Evolutionary conservation across 2,888 invertebrate species (phyloP), one percentile per base, ranked within the genome.

Genomic region (Nebria brevicollis): DNA sequence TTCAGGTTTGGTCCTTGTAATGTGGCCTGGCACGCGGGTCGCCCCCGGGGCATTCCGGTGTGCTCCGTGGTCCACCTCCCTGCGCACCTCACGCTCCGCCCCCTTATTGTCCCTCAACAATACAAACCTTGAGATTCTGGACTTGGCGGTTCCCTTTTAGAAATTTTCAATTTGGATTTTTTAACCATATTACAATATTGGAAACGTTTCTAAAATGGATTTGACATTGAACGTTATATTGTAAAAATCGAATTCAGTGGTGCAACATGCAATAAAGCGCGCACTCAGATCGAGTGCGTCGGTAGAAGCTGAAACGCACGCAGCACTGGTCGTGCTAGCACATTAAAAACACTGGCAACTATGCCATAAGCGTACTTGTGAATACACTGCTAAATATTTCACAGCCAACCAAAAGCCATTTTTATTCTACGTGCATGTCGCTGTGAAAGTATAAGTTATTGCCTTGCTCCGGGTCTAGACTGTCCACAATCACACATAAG

Each of bases 401-500:
- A 1, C 34, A 34, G 34, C 5, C 5, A 1, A 34, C 34, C 34
- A 34, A 34, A 34, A 34, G 0, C 34, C 34, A 34, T 34, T 34
- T 5, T 8, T 2, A 68, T 25, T 26, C 25, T 11, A 34, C 70
- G 70, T 26, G 25, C 3, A 26, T 70, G 70, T 25, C 1, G 34
- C 42, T 41, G 73, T 73, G 73, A 73, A 73, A 73, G 73, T 73
- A 73, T 73, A 73, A 73, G 73, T 73, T 73, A 73, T 73, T 41
- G 73, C 41, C 42, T 73, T 73, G 73, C 11, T 43, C 73, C 7
- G 20, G 70, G 73, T 73, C 73, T 43, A 73, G 73, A 73, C 73
- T 26, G 73, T 41, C 70, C 73, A 34, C 41, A 73, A 73, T 73
- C n/a, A 73, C 73, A 73, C 43, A 73, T 42, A 73, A 73, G 73